Evolutionary conservation across 2,888 invertebrate species (phyloP).

Genomic region (Chouioia cunea): DNA sequence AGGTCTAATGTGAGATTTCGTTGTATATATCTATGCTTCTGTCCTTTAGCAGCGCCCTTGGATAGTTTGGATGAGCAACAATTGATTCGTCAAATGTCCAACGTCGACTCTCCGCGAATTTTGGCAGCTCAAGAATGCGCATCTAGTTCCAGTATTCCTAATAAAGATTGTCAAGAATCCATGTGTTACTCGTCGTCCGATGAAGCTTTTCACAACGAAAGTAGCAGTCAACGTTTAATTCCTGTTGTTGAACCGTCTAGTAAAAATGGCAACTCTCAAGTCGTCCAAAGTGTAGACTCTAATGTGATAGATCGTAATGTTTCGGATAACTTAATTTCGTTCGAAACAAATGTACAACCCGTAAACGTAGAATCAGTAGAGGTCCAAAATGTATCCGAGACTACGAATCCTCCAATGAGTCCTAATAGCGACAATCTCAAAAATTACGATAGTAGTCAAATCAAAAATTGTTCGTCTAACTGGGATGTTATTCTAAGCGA

Average conservation of each 20-base stretch:
- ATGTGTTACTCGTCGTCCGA: slow-evolving; percentile 27
- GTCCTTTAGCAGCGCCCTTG: not conserved
- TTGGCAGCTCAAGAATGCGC: slow-evolving; percentile 12
- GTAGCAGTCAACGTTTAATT: slow-evolving; percentile 6
- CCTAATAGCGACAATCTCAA: slow-evolving; percentile 23
- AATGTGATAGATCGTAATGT: slow-evolving; percentile 4
- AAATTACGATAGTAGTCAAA: slow-evolving; percentile 28
- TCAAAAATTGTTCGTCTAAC: slow-evolving; percentile 28
- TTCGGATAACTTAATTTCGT: not conserved
- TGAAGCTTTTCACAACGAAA: slow-evolving; percentile 3
- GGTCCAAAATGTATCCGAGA: slow-evolving; percentile 14
- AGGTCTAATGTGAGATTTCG: not conserved
- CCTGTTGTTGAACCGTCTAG: slow-evolving; percentile 13
- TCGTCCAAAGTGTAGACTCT: slow-evolving; percentile 2
- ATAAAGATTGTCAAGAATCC: slow-evolving; percentile 19
- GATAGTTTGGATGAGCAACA: not conserved
- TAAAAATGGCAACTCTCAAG: not conserved
- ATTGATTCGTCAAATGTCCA: slow-evolving; percentile 9
- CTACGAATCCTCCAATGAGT: slow-evolving; percentile 11
- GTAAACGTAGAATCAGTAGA: not conserved
- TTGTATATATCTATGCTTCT: not conserved
- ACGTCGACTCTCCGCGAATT: slow-evolving; percentile 10
- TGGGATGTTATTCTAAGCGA: slow-evolving; percentile 32
- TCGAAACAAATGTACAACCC: slow-evolving; percentile 17
- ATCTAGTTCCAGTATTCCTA: slow-evolving; percentile 14